Percentiles rank a stretch among this genome's conserved stretches.
Conservation (phyloP, 2,888 invertebrate species). For the Nomada goodeniana region DNA sequence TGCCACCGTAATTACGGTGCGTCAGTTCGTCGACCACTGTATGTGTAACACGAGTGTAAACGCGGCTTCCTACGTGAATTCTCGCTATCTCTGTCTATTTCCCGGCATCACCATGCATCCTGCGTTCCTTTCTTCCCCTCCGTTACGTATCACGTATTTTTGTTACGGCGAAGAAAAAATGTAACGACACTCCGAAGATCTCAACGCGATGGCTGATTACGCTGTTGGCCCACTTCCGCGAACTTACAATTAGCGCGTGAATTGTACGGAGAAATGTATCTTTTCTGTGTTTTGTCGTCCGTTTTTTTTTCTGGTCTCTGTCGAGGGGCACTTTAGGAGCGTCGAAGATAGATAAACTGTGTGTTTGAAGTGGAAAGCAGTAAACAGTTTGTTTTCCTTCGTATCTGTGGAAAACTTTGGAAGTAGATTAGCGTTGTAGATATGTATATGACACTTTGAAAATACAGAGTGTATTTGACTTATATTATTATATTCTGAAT, state of each 20-base stretch:
- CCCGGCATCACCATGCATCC: background rate
- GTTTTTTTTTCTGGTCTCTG: background rate
- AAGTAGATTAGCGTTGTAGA: too few species aligned
- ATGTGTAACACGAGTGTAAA: slow-evolving; percentile 68
- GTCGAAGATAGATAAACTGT: too few species aligned
- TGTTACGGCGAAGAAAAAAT: slow-evolving; percentile 11
- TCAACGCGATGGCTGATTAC: slow-evolving; percentile 9
- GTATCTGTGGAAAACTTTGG: too few species aligned
- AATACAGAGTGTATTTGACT: too few species aligned
- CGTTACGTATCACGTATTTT: slow-evolving; percentile 16
- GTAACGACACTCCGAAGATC: slow-evolving; percentile 22
- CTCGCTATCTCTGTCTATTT: background rate
- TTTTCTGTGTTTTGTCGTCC: background rate
- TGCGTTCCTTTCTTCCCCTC: background rate
- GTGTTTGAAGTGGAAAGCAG: too few species aligned
- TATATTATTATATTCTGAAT: too few species aligned
- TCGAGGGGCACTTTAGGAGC: background rate
- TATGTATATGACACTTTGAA: too few species aligned
- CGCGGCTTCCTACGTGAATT: slow-evolving; percentile 53
- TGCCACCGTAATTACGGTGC: slow-evolving; percentile 71
- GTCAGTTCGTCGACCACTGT: slow-evolving; percentile 66
- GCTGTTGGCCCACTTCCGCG: background rate
- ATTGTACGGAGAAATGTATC: background rate
- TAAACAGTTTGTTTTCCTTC: too few species aligned
- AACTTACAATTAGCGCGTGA: background rate